Evolutionary conservation across 2,113 vertebrate genomes (phyloP).

Genomic region (Jaculus jaculus): DNA sequence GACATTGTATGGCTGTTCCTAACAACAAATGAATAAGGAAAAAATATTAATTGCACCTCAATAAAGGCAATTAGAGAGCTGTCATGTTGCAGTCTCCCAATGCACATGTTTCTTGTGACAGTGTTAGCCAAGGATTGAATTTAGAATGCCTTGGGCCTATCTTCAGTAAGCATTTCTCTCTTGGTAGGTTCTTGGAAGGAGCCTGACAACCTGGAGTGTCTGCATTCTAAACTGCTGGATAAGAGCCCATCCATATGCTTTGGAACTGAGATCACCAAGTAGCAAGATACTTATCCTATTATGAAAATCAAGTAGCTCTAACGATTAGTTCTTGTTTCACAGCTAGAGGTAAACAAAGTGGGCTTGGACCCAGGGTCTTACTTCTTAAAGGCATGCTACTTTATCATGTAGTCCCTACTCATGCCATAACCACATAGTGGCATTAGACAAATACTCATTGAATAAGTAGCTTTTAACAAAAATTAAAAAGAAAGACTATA

Average conservation of each 20-base stretch:
- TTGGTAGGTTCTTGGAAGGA: slow-evolving; percentile 60
- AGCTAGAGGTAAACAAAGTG: not conserved
- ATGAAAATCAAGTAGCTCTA: slow-evolving; percentile 52
- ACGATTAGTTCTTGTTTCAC: slow-evolving; percentile 13
- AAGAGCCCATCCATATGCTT: slow-evolving; percentile 46
- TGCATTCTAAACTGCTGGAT: slow-evolving; percentile 55
- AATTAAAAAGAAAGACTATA: not conserved
- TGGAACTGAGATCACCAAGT: slow-evolving; percentile 51
- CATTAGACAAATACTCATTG: not conserved
- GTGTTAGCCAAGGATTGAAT: slow-evolving; percentile 1
- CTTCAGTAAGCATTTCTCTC: slow-evolving; percentile 44
- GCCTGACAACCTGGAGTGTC: slow-evolving; percentile 48
- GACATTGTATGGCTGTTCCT: slow-evolving; percentile 19
- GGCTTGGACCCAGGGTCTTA: not conserved
- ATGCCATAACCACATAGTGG: not conserved
- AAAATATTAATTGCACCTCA: not conserved
- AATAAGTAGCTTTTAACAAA: not conserved
- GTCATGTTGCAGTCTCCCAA: not conserved
- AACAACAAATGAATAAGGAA: not conserved
- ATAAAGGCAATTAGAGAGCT: not conserved
- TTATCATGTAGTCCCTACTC: not conserved
- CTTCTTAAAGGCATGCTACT: not conserved
- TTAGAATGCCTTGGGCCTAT: slow-evolving; percentile 12
- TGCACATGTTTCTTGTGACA: not conserved
- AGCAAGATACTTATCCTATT: slow-evolving; percentile 54